Percentiles rank a stretch among this genome's conserved stretches.
Conservation (phyloP, 2,113 vertebrate genomes). For the Phoxinus phoxinus region DNA sequence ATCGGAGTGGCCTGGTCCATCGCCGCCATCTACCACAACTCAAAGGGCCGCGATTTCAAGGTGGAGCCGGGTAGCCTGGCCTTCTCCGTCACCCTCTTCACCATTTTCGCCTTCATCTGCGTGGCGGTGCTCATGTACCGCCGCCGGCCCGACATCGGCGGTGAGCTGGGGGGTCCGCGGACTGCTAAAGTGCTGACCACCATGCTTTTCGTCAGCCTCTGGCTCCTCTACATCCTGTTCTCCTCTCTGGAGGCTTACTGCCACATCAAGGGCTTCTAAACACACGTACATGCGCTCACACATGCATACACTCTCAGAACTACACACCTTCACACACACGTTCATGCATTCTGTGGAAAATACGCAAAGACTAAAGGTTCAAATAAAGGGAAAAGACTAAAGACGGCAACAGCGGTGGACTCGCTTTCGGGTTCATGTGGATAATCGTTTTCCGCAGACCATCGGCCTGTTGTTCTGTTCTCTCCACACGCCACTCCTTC, state of each 20-base stretch:
- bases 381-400: background rate
- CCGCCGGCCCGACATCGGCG: constrained; percentile 94
- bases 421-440: background rate
- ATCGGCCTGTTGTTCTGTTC: constrained; percentile 11
- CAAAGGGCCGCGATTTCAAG: constrained; percentile 82
- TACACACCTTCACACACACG: constrained; percentile 34
- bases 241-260: constrained; percentile 99
- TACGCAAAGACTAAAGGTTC: background rate
- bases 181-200: constrained; percentile 94
- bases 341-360: constrained; percentile 20
- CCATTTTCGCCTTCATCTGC: constrained; percentile 97
- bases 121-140: constrained; percentile 94
- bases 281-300: constrained; percentile 44
- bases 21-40: constrained; percentile 93
- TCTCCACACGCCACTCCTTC: constrained; percentile 20
- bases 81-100: constrained; percentile 99
- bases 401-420: constrained; percentile 32
- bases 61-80: constrained; percentile 93
- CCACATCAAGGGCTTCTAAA: constrained; percentile 79
- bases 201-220: constrained; percentile 92
- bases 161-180: constrained; percentile 98
- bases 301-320: constrained; percentile 21
- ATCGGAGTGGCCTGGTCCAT: constrained; percentile 99
- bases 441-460: constrained; percentile 15
- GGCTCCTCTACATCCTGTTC: constrained; percentile 99